Evolutionary conservation across 1,140 invertebrate genomes (phyloP), one percentile per base, ranked within the genome.

Genomic region (Battus philenor): DNA sequence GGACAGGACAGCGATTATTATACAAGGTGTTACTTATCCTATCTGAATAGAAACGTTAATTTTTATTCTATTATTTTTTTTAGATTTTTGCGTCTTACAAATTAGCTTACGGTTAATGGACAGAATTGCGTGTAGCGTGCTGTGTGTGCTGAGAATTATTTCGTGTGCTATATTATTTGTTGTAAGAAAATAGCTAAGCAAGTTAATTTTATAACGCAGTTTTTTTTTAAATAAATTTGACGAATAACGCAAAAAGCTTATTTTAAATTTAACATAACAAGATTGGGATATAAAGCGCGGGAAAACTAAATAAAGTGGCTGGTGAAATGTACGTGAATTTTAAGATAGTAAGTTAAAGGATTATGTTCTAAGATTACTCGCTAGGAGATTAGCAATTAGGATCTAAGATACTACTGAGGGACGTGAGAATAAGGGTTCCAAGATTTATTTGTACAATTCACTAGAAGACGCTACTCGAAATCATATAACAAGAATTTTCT

Each of bases 341-440:
- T 2, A 6, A 20, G 2, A 20, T 20, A 20, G 18, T 20, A 20
- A 20, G 18, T 20, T 20, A 30, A 41, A 29, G 15, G 13, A 17
- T 41, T 41, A 41, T 12, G 16, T 17, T 45, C 31, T 33, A 33
- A 45, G 20, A 34, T 43, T 15, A 31, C 41, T 11, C 31, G 45
- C 20, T 47, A 46, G 36, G 22, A 47, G 24, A 45, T 24, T 47
- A 53, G 39, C 50, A 53, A 44, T 47, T 58, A 53, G 47, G 43
- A 26, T 43, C 54, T 56, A 66, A 54, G 56, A 55, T 63, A 62
- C 75, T 82, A 82, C 65, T 54, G 69, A 67, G 70, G 79, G 79
- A 83, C 79, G 79, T 83, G 79, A 80, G 75, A 73, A 64, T 68
- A 80, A 83, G 79, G 79, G 79, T 65, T 68, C 59, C 67, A 57